Percentiles rank a stretch among this genome's conserved stretches.
Conservation (phyloP, 2,797 vertebrate genomes). For the Crossoptilon crossoptilon region DNA sequence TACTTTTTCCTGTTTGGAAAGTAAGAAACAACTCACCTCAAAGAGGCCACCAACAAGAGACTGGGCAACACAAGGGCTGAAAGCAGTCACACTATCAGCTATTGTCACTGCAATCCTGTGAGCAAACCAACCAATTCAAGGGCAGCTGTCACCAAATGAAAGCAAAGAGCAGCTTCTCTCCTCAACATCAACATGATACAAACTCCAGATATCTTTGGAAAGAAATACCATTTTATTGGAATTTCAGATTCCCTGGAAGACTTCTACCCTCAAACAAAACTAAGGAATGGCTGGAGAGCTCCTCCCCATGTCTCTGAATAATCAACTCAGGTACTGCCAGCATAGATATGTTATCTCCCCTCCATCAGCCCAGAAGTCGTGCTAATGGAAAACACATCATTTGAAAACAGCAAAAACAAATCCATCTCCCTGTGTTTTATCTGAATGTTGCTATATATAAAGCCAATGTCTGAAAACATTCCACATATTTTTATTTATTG, state of each 20-base stretch:
- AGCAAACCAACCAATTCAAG: not conserved
- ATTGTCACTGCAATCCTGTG: fast-evolving
- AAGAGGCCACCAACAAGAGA: not conserved
- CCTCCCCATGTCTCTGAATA: not conserved
- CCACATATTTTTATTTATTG: not conserved
- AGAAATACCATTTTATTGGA: not conserved
- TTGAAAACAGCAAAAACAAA: not conserved
- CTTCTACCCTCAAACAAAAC: not conserved
- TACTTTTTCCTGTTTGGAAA: not conserved
- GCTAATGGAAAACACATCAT: not conserved
- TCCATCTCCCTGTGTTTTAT: not conserved
- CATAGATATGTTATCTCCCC: not conserved
- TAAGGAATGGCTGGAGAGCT: not conserved
- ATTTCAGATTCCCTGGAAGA: not conserved
- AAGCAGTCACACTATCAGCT: not conserved
- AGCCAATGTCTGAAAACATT: not conserved
- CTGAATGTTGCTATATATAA: not conserved
- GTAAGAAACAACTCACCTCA: fast-evolving
- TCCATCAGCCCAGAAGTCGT: not conserved
- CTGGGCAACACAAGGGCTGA: not conserved
- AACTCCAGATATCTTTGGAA: not conserved
- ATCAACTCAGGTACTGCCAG: not conserved
- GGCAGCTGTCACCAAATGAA: not conserved
- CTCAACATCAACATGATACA: not conserved
- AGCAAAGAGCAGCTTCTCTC: not conserved